Conservation (phyloP, 2,113 vertebrate genomes). For the Ceyx cyanopectus region DNA sequence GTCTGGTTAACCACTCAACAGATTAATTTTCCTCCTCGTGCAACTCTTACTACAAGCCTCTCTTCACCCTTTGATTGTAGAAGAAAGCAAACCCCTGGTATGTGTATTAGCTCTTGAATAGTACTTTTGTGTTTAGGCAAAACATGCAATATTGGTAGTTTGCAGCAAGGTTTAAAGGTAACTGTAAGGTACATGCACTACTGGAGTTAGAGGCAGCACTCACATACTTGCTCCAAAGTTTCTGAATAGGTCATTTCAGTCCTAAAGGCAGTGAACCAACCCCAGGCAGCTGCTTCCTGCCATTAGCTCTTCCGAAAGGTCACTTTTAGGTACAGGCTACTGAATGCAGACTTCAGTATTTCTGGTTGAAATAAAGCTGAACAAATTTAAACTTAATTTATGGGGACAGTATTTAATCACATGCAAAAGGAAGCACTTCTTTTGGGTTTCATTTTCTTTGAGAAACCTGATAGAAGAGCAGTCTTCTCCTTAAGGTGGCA, state of each 20-base stretch:
- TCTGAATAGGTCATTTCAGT: slow-evolving; percentile 33
- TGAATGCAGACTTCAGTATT: neutral
- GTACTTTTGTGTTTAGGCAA: neutral
- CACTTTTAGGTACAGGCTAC: slow-evolving; percentile 11
- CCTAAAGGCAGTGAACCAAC: slow-evolving; percentile 43
- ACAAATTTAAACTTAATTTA: neutral
- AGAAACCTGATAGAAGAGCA: neutral
- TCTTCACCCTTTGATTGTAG: neutral
- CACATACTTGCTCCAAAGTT: neutral
- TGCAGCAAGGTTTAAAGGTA: slow-evolving; percentile 4
- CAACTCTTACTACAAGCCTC: neutral
- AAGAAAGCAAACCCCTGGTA: neutral
- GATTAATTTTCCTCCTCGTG: slow-evolving; percentile 7
- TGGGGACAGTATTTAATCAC: neutral
- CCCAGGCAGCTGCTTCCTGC: neutral
- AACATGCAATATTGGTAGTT: neutral
- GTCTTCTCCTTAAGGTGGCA: neutral
- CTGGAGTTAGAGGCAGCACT: neutral
- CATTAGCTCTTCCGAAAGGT: slow-evolving; percentile 43
- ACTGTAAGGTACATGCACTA: neutral
- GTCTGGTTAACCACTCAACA: neutral
- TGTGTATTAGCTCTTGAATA: neutral
- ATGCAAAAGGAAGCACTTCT: neutral
- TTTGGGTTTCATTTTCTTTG: neutral
- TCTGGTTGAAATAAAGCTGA: neutral